Evolutionary conservation across 2,888 invertebrate genomes (phyloP), one percentile per base, ranked within the genome.

Genomic region (Colletes collaris): DNA sequence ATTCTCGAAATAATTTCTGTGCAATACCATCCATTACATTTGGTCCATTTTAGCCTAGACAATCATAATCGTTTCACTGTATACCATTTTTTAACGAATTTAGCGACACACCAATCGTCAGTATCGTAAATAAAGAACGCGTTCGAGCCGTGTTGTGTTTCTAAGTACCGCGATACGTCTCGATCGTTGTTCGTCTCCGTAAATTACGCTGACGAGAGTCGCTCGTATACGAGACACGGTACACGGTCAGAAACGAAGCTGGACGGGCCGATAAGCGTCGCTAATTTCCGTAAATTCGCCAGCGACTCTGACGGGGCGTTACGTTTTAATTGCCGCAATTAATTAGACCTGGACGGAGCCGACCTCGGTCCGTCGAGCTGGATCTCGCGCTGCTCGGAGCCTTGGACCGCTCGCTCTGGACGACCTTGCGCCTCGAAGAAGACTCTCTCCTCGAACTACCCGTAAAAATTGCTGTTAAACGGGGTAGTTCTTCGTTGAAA

Each of bases 261-360:
- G 67, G 46, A 50, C 66, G 13, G n/a, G 55, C 13, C 78, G 79
- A 81, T 81, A 79, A 81, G 76, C 71, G 76, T 68, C 76, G 76
- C 79, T 76, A 81, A 81, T 81, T 79, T 81, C 71, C 76, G 79
- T 79, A 79, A 79, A 81, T 79, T 76, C 79, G 66, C 81, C 74
- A 52, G 53, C 68, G 73, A 72, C 65, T 70, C 76, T 56, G 16
- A 7, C 70, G 59, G 74, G 64, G 81, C 71, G 81, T 81, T 81
- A 81, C 81, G 76, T 79, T 81, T 81, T 81, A 81, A 81, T 81
- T 81, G 81, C 71, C 5, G 68, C 81, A 69, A 79, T 81, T 81
- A 81, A 81, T 81, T 81, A 81, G 81, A 64, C 11, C 63, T 4
- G 37, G 60, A 67, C 64, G 60, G 63, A 10, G 40, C 35, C 64